These are phyloP conservation scores for Spisula subtruncata DNA, from an alignment of 2,888 invertebrate genomes.

Conservation along the genomic window DNA sequence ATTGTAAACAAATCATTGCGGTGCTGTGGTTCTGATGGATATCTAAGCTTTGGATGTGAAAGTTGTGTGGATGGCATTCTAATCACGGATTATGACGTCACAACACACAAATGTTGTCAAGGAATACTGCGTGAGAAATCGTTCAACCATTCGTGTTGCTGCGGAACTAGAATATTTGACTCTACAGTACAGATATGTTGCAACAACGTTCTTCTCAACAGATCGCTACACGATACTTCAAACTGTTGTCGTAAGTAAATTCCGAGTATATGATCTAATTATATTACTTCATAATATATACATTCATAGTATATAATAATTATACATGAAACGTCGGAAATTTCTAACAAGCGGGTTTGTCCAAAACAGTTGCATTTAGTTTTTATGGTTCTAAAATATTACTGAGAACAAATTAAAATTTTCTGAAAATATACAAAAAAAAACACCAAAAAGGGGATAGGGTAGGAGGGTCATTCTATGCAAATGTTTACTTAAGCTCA, in stretches of 20 bases:
- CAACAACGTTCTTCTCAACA: not conserved
- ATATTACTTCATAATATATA: not conserved
- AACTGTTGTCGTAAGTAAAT: slow-evolving; percentile 47
- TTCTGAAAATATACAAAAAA: too few relatives aligned
- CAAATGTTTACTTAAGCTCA: too few relatives aligned
- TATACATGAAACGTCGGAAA: too few relatives aligned
- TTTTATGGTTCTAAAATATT: too few relatives aligned
- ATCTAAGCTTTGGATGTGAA: not conserved
- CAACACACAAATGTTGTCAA: slow-evolving; percentile 29
- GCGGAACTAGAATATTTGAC: slow-evolving; percentile 12
- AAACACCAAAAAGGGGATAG: too few relatives aligned
- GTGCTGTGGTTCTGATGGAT: not conserved
- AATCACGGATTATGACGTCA: not conserved
- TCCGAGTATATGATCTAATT: not conserved
- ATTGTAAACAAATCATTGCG: not conserved
- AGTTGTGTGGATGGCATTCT: not conserved
- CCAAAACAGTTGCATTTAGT: too few relatives aligned
- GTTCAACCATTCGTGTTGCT: slow-evolving; percentile 1
- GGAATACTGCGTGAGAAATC: slow-evolving; percentile 14
- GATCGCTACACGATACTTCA: slow-evolving; percentile 26
- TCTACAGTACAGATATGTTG: slow-evolving; percentile 7
- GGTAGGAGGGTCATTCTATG: too few relatives aligned
- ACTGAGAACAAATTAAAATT: too few relatives aligned
- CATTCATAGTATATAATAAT: too few relatives aligned
- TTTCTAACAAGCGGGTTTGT: too few relatives aligned